A percentile compares a stretch with the other conserved stretches of the same genome.
phyloP scores from a whole-genome alignment of 2,113 vertebrate species.

The Stegostoma tigrinum region DNA sequence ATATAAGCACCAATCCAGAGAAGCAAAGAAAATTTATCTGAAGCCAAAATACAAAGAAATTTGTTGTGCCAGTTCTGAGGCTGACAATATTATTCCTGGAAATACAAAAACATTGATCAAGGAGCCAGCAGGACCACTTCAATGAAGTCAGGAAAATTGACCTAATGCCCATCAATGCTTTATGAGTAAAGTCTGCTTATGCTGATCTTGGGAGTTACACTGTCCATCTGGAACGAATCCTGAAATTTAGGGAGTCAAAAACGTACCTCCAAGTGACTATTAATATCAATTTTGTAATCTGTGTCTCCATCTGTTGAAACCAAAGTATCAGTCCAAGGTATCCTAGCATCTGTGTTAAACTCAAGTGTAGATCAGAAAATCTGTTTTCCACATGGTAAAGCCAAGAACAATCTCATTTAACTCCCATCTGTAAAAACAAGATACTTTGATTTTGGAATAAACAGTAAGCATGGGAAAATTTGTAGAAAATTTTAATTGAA shows the following conservation, averaged over 20 bases:
- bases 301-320: slow-evolving; percentile 26
- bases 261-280: neutral
- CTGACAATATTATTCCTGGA: neutral
- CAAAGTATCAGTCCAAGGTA: slow-evolving; percentile 1
- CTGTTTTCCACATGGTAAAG: slow-evolving; percentile 23
- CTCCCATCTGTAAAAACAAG: slow-evolving; percentile 11
- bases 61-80: neutral
- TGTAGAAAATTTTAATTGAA: neutral
- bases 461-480: neutral
- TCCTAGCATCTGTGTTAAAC: slow-evolving; percentile 2
- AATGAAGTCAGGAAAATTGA: slow-evolving; percentile 21
- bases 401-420: slow-evolving; percentile 15
- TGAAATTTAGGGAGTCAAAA: neutral
- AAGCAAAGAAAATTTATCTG: neutral
- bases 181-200: neutral
- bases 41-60: neutral
- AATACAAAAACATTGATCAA: slow-evolving; percentile 26
- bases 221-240: neutral
- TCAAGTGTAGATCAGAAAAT: slow-evolving; percentile 20
- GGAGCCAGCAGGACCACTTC: neutral
- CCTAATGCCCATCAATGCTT: neutral
- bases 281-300: slow-evolving; percentile 29
- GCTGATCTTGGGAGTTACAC: neutral
- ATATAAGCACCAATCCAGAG: neutral
- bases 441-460: neutral